Evolutionary conservation across 2,888 invertebrate species (phyloP).

Genomic region (Trichogramma evanescens): DNA sequence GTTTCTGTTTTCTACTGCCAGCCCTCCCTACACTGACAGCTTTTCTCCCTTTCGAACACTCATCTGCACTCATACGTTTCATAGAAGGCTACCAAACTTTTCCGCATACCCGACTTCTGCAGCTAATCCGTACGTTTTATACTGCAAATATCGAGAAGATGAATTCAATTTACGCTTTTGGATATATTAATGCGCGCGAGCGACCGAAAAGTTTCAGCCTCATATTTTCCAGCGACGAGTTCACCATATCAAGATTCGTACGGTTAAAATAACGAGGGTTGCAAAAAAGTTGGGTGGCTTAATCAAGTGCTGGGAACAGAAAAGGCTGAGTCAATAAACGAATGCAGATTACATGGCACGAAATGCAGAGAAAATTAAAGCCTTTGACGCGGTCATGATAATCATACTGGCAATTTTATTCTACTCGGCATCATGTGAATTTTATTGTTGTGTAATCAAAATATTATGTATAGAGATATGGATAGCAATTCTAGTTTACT

Average conservation of each 20-base stretch:
- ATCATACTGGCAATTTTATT: no score
- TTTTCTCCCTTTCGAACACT: slow-evolving; percentile 8
- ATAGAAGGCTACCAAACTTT: background rate
- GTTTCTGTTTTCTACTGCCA: slow-evolving; percentile 6
- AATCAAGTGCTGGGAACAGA: background rate
- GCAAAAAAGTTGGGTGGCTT: background rate
- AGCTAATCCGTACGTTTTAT: background rate
- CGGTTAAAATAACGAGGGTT: background rate
- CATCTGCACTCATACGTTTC: background rate
- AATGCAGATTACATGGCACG: no score
- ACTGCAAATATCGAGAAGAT: slow-evolving; percentile 16
- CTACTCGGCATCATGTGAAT: no score
- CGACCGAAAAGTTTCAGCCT: slow-evolving; percentile 10
- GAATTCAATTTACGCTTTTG: slow-evolving; percentile 15
- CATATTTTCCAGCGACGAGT: slow-evolving; percentile 2
- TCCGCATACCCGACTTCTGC: background rate
- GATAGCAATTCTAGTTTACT: no score
- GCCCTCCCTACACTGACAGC: slow-evolving; percentile 14
- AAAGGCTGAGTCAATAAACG: background rate
- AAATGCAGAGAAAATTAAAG: no score
- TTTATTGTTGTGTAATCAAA: no score
- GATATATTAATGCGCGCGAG: slow-evolving; percentile 1
- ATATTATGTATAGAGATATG: no score
- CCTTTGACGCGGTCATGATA: no score
- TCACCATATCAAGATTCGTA: background rate